Evolutionary conservation across 2,797 vertebrate genomes (phyloP), one percentile per base, ranked within the genome.

Genomic region (Manis crassicaudata): DNA sequence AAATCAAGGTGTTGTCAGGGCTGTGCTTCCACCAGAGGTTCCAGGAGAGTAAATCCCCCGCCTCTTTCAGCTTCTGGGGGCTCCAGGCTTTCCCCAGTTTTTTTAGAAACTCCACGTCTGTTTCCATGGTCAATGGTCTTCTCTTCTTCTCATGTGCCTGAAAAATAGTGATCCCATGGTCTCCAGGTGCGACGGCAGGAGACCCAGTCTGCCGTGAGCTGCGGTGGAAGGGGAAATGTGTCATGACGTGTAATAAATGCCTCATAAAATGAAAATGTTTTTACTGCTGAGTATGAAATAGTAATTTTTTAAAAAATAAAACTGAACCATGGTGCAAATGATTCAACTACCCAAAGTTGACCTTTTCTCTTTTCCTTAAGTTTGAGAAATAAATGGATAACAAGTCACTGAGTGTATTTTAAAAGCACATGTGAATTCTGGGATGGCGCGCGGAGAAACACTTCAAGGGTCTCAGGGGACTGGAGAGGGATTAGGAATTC

Each of bases 351-450:
- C 1, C 1, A 50, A 43, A 54, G 7, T 14, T 1, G 37, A 13
- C 5, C 14, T 65, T 46, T 56, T 50, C 18, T 32, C 2, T 58
- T 52, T 54, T 35, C 11, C 27, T 60, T n/a, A 27, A 9, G 60
- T 46, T 16, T 56, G 68, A 52, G 58, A 65, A 46, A 18, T 9
- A 75, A 37, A 50, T 10, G 32, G 8, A 14, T 9, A 5, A 23
- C 7, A 14, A 56, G 17, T 25, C 18, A 3, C 4, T 0, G 68
- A 79, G 10, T 5, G 3, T 46, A 0, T 37, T 67, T 54, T 0
- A 3, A 6, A 14, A 67, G 25, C 12, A 2, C 6, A 3, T 3
- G n/a, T 7, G 0, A 0, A 1, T 21, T 52, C 43, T 52, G 83
- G 11, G 25, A 0, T 17, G 21, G 17, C 25, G 32, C 18, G 0